Evolutionary conservation across 2,113 vertebrate genomes (phyloP).

Genomic region (Dicentrarchus labrax): DNA sequence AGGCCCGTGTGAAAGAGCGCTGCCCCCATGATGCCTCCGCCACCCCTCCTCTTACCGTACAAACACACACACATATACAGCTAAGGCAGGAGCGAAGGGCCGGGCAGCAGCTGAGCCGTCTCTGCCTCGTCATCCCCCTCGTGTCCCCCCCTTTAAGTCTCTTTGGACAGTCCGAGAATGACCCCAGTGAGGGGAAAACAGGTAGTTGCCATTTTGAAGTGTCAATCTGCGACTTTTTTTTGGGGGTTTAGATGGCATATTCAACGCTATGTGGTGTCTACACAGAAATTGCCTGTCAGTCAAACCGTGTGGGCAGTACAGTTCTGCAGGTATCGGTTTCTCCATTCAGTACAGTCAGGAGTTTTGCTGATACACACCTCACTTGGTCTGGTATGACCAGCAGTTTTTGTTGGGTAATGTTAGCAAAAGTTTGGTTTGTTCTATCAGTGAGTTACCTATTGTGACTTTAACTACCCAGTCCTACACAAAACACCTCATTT

Average conservation of each 20-base stretch:
- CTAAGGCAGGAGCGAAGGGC: constrained; percentile 27
- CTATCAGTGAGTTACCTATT: too few relatives aligned
- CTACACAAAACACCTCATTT: not conserved
- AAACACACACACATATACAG: not conserved
- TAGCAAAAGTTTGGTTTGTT: too few relatives aligned
- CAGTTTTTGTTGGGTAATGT: too few relatives aligned
- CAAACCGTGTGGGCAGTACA: not conserved
- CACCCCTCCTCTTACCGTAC: constrained; percentile 37
- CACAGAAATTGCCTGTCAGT: not conserved
- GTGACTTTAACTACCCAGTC: too few relatives aligned
- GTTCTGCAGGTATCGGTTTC: not conserved
- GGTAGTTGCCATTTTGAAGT: constrained; percentile 27
- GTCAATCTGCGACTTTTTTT: not conserved
- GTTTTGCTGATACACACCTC: too few relatives aligned
- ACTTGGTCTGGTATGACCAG: not conserved
- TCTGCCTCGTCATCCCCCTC: constrained; percentile 7
- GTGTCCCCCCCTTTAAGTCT: constrained; percentile 3
- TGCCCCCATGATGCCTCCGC: constrained; percentile 60
- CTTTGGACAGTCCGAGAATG: constrained; percentile 2
- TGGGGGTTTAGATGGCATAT: not conserved
- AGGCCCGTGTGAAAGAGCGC: constrained; percentile 91
- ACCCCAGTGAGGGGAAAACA: not conserved
- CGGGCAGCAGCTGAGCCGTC: constrained; percentile 63
- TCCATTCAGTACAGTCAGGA: too few relatives aligned
- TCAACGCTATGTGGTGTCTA: not conserved